phyloP scores from a whole-genome alignment of 2,113 vertebrate genomes.

The Pleuronectes platessa region DNA sequence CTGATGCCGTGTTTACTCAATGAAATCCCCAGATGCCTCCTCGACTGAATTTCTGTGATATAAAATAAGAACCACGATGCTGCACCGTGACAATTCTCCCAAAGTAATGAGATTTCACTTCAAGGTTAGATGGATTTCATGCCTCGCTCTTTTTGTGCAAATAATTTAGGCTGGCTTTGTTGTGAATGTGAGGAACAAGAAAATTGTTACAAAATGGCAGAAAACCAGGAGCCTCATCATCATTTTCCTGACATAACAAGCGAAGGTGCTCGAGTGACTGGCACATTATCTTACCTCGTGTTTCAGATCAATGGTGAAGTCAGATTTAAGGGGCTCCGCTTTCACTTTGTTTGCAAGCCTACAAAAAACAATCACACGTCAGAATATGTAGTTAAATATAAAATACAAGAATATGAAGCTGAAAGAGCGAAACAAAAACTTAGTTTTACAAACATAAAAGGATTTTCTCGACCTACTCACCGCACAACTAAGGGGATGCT shows the following conservation, averaged over 20 bases:
- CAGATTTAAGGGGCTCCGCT: slow-evolving; percentile 91
- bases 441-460: neutral
- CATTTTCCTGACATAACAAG: slow-evolving; percentile 13
- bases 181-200: slow-evolving; percentile 31
- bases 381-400: neutral
- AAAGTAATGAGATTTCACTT: slow-evolving; percentile 72
- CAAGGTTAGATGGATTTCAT: slow-evolving; percentile 70
- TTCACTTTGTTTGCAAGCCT: slow-evolving; percentile 91
- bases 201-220: slow-evolving; percentile 6
- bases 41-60: slow-evolving; percentile 57
- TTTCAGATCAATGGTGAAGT: slow-evolving; percentile 98
- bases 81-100: slow-evolving; percentile 56
- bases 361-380: slow-evolving; percentile 17
- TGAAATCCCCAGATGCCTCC: slow-evolving; percentile 46
- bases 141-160: slow-evolving; percentile 48
- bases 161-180: slow-evolving; percentile 32
- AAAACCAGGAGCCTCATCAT: slow-evolving; percentile 22
- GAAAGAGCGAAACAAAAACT: too few relatives aligned
- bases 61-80: slow-evolving; percentile 55
- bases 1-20: slow-evolving; percentile 55
- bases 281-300: slow-evolving; percentile 88
- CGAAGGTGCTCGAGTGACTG: neutral
- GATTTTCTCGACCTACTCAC: slow-evolving; percentile 75
- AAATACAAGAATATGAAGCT: neutral
- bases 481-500: slow-evolving; percentile 91